phyloP scores from a whole-genome alignment of 2,797 vertebrate species.

The Manis javanica region DNA sequence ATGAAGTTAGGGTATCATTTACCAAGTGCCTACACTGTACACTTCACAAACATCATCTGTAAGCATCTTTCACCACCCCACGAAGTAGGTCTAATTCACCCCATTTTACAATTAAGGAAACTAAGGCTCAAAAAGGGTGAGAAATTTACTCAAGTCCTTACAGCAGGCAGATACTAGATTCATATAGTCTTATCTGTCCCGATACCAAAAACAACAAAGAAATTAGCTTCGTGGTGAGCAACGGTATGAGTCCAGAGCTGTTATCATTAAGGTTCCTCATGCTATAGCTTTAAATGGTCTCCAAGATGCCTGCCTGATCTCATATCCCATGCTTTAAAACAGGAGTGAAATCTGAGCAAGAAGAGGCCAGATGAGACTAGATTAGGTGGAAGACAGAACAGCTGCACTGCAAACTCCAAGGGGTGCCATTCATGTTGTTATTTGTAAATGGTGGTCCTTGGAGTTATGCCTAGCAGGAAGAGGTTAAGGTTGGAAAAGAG shows the following conservation, averaged over 20 bases:
- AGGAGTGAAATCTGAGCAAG: constrained; percentile 34
- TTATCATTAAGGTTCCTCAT: neutral
- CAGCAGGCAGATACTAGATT: neutral
- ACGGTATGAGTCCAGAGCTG: neutral
- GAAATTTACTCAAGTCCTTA: neutral
- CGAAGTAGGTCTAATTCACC: neutral
- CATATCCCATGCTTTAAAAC: constrained; percentile 13
- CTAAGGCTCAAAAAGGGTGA: neutral
- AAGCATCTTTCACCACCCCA: neutral
- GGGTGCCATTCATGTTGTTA: neutral
- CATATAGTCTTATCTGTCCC: neutral
- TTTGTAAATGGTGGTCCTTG: neutral
- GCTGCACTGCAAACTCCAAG: neutral
- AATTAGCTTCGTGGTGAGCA: neutral
- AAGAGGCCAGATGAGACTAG: constrained; percentile 38
- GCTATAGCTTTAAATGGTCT: neutral
- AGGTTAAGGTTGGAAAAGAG: neutral
- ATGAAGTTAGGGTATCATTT: neutral
- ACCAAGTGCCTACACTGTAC: neutral
- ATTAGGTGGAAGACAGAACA: neutral
- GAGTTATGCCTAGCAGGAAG: neutral
- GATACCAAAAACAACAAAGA: constrained; percentile 54
- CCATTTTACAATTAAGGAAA: constrained; percentile 42
- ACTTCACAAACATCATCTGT: neutral
- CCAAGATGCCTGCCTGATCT: constrained; percentile 11